Evolutionary conservation across 2,797 vertebrate species (phyloP).

Genomic region (Melanotaenia pygmaea): DNA sequence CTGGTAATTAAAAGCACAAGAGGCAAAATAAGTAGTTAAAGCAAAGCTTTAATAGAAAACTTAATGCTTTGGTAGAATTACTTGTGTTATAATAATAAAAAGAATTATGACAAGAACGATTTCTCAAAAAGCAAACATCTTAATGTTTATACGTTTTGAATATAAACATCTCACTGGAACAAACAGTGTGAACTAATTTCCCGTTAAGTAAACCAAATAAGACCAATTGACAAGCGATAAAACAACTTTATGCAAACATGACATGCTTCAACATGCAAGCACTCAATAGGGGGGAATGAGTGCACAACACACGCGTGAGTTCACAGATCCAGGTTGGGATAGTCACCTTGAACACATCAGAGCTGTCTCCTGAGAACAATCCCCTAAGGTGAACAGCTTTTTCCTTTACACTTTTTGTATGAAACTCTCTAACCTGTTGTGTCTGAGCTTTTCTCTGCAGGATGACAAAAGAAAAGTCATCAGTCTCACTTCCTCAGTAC

Average conservation of each 20-base stretch:
- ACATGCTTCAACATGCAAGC: slow-evolving; percentile 35
- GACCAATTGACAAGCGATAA: background rate
- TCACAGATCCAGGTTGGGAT: slow-evolving; percentile 43
- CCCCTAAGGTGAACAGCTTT: slow-evolving; percentile 92
- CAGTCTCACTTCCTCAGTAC: slow-evolving; percentile 23
- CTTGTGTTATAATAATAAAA: slow-evolving; percentile 9
- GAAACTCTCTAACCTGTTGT: slow-evolving; percentile 94
- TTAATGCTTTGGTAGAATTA: slow-evolving; percentile 20
- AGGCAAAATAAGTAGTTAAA: slow-evolving; percentile 33
- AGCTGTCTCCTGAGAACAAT: slow-evolving; percentile 85
- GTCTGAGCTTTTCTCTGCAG: slow-evolving; percentile 93
- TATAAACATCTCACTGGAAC: background rate
- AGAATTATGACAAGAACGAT: slow-evolving; percentile 10
- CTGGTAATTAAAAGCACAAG: slow-evolving; percentile 61
- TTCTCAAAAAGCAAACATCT: background rate
- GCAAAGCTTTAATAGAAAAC: slow-evolving; percentile 42
- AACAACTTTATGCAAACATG: slow-evolving; percentile 16
- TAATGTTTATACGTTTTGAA: background rate
- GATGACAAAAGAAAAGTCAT: slow-evolving; percentile 61
- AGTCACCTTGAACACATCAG: slow-evolving; percentile 88
- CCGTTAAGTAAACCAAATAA: background rate
- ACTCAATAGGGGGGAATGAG: slow-evolving; percentile 16
- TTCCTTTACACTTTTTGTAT: slow-evolving; percentile 97
- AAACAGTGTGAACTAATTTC: background rate
- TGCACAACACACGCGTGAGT: slow-evolving; percentile 29